Conservation (phyloP, 1,140 invertebrate genomes). For the Helicoverpa armigera region DNA sequence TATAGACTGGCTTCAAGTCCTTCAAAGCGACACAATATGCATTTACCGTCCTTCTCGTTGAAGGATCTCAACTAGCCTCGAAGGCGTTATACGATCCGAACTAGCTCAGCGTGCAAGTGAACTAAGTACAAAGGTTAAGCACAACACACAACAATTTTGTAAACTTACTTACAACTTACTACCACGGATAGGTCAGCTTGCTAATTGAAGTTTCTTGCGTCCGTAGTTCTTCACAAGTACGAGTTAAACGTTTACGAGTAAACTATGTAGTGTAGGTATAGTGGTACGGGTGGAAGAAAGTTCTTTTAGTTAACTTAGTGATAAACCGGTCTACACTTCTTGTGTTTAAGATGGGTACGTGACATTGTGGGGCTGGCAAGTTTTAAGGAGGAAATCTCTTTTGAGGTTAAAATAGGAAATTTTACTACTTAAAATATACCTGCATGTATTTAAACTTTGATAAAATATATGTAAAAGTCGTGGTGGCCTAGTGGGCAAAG, state of each 20-base stretch:
- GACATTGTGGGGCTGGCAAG: background rate
- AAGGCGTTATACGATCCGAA: background rate
- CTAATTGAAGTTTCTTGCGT: conserved; percentile 35
- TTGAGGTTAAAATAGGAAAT: too few species aligned
- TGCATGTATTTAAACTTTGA: too few species aligned
- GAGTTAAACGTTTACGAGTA: conserved; percentile 4
- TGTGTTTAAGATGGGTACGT: background rate
- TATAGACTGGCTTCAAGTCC: too few species aligned
- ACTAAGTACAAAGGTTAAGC: background rate
- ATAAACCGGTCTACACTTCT: background rate
- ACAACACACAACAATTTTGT: conserved; percentile 17
- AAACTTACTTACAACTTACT: background rate
- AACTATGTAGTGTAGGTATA: background rate
- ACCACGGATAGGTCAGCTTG: conserved; percentile 20
- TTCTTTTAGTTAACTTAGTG: conserved; percentile 1
- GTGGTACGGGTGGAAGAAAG: background rate
- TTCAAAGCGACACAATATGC: too few species aligned
- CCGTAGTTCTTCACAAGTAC: conserved; percentile 16
- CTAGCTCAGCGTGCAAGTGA: background rate
- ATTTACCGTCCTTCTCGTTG: background rate
- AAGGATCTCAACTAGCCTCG: background rate
- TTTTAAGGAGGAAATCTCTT: background rate
- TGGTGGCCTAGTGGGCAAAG: too few species aligned
- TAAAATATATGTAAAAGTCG: too few species aligned
- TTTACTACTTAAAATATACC: too few species aligned